Conservation (phyloP, 2,113 vertebrate genomes). For the Microcebus griseorufus region DNA sequence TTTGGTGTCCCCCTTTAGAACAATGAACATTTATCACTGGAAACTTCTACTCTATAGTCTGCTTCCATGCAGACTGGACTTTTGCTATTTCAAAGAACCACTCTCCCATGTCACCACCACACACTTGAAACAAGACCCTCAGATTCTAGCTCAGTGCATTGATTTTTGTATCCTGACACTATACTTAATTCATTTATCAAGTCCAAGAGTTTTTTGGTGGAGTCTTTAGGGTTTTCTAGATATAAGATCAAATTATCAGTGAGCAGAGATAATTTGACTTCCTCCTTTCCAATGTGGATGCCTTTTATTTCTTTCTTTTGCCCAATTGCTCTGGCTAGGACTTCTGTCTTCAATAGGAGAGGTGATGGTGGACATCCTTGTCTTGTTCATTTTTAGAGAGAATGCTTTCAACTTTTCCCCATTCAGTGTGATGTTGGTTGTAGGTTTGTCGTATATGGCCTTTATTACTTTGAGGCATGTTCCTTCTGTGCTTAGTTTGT, state of each 20-base stretch:
- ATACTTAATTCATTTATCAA: background rate
- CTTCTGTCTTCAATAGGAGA: background rate
- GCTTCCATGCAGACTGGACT: background rate
- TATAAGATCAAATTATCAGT: background rate
- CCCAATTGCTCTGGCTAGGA: background rate
- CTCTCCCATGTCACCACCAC: background rate
- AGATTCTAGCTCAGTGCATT: background rate
- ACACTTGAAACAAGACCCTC: background rate
- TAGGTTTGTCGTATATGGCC: background rate
- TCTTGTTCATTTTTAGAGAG: background rate
- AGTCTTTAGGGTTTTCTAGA: background rate
- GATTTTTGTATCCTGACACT: background rate
- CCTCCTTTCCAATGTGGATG: background rate
- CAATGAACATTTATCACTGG: background rate
- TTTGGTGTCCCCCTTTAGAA: background rate
- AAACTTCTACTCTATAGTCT: background rate
- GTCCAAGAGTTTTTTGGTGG: background rate
- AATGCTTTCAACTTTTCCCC: background rate
- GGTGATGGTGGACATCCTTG: background rate
- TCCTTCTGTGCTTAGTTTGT: background rate
- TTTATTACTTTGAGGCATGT: background rate
- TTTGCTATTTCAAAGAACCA: background rate
- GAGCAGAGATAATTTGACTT: background rate
- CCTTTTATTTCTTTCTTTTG: background rate
- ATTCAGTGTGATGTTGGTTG: background rate